Base-by-base conservation (phyloP, 35 echinoderm and acorn worm species). In the Hemicentrotus pulcherrimus region DNA sequence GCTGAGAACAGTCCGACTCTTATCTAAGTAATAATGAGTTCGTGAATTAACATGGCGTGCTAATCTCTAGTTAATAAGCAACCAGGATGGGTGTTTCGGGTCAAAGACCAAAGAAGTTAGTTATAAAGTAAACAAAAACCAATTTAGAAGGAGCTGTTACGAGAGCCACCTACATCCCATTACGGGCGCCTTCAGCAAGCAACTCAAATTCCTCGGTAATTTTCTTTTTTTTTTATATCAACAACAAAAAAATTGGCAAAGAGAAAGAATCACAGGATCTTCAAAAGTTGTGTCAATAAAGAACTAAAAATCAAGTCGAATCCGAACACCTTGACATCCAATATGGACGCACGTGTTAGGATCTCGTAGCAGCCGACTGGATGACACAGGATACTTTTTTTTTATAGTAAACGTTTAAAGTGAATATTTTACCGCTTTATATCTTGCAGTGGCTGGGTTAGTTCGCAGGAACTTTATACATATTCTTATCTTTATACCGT, bases 71-170 rank as follows among this genome's bases (percentile, higher is more conserved):
- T 78, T 78, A 78, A 78, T 78, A 78, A 28, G n/a, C 19, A 78
- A 78, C 65, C 24, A 78, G 19, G 65, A 78, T 78, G 65, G 65
- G 65, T 78, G 65, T 78, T 78, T 78, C 65, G 65, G 65, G 65
- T 78, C 65, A 78, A 78, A 78, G 65, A 78, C 65, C n/a, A 78
- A 78, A 78, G 65, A 22, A 78, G 65, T 24, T 78, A 78, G 65
- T 78, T 78, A 78, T 22, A 78, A 78, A 28, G 65, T 28, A 78
- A 78, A 78, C 65, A 78, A 28, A 6, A 78, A 78, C n/a, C 65
- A 70, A 70, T 70, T 22, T 78, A 7, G 65, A 55, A 18, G 65
- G 6, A 78, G 65, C 18, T 78, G 0, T 78, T 78, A 6, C 19
- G 22, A 22, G 1, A 78, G 65, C 65, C 65, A 28, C 65, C 65